Evolutionary conservation across 2,113 vertebrate genomes (phyloP), one percentile per base, ranked within the genome.

Genomic region (Cromileptes altivelis): DNA sequence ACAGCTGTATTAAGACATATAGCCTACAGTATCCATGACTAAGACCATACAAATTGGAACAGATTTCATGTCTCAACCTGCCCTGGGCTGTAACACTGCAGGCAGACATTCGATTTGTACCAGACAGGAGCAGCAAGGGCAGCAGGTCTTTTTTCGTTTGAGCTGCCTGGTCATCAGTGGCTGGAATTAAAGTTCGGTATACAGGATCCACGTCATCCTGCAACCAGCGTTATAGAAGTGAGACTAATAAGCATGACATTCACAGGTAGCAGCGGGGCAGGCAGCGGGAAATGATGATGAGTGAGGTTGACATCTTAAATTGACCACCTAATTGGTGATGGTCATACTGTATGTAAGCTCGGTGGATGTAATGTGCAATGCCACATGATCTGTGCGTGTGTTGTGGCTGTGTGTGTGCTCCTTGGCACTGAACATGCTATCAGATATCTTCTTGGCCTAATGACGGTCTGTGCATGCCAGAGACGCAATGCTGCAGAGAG

Each of bases 171-270:
- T 77, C 81, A 64, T 23, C 3, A 4, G n/a, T 52, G 37, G 53
- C 53, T 77, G 45, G 15, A 75, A 62, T 76, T 58, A 85, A 71
- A 78, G 57, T 78, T 69, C 63, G 30, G 27, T 33, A 49, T 25
- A 7, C 6, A 1, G 47, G 33, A 52, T 68, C 33, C 23, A 71
- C 70, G 57, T 73, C 70, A 75, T 61, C 21, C 67, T 84, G 55
- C 64, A 27, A 64, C 56, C 37, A 0, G 30, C 21, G 70, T 72
- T 21, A 25, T 4, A 69, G 73, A 84, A 71, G 81, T 61, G 65
- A 73, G 50, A 85, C 74, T 89, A 89, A 89, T 58, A 75, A 78
- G 82, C 72, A 12, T 87, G 89, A 75, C 74, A 75, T 91, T 89
- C 55, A 64, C 63, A 68, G 63, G 87, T 70, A 67, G 49, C 85